Evolutionary conservation across 2,797 vertebrate genomes (phyloP).

Genomic region (Epinephelus coioides): DNA sequence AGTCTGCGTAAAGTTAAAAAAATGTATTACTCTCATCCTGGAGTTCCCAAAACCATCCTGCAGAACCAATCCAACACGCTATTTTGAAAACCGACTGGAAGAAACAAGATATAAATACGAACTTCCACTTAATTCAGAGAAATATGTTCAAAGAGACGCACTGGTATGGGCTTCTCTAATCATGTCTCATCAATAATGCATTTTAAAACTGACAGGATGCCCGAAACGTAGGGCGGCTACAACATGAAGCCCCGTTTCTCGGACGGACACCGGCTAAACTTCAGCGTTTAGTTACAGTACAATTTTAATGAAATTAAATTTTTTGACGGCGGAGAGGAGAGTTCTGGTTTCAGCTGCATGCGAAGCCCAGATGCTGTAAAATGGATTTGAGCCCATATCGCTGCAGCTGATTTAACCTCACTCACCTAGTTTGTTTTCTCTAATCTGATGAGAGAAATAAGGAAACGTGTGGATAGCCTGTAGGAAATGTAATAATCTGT

Average conservation of each 20-base stretch:
- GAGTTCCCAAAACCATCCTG: conserved; percentile 20
- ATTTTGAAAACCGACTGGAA: conserved; percentile 64
- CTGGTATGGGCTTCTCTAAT: conserved; percentile 80
- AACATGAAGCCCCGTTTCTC: conserved; percentile 76
- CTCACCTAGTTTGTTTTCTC: neutral
- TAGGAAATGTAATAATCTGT: neutral
- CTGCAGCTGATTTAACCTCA: conserved; percentile 6
- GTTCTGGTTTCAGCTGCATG: conserved; percentile 40
- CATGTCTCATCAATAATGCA: conserved; percentile 87
- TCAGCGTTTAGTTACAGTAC: conserved; percentile 84
- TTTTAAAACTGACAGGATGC: conserved; percentile 85
- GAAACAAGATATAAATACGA: conserved; percentile 80
- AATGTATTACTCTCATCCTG: neutral
- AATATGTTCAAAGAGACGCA: conserved; percentile 84
- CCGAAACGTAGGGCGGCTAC: conserved; percentile 76
- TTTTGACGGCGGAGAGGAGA: conserved; percentile 63
- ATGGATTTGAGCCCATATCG: conserved; percentile 7
- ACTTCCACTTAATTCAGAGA: conserved; percentile 83
- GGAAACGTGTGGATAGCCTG: neutral
- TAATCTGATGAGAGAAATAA: too few species aligned
- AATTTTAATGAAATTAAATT: conserved; percentile 86
- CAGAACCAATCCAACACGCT: conserved; percentile 37
- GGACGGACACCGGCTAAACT: conserved; percentile 85
- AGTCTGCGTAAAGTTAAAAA: neutral
- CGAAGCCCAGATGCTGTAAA: conserved; percentile 22